Conservation (phyloP, 2,888 invertebrate species). For the Sipha maydis region DNA sequence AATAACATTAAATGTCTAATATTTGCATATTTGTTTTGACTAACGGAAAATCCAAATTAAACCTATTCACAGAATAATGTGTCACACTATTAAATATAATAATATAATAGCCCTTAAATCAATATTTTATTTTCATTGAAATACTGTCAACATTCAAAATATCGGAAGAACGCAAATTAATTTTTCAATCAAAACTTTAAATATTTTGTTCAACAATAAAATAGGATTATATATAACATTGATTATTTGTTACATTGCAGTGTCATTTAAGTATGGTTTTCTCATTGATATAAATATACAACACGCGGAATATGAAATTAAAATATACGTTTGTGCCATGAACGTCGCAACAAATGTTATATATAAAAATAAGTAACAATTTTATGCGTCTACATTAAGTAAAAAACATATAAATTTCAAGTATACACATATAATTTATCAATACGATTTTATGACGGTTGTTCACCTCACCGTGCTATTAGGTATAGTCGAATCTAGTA, state of each 20-base stretch:
- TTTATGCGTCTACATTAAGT: neutral
- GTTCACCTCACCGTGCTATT: too few species aligned
- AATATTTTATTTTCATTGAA: constrained; percentile 42
- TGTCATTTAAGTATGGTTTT: constrained; percentile 16
- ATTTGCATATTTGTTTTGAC: constrained; percentile 30
- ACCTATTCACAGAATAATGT: constrained; percentile 3
- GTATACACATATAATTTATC: too few species aligned
- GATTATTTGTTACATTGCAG: neutral
- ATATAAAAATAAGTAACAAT: constrained; percentile 1
- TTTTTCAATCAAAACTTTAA: constrained; percentile 24
- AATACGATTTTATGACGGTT: too few species aligned
- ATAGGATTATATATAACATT: constrained; percentile 1
- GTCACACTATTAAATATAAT: constrained; percentile 36
- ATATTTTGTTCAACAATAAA: constrained; percentile 14
- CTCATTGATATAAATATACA: constrained; percentile 13
- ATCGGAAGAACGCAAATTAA: constrained; percentile 27
- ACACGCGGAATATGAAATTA: neutral
- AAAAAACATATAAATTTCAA: too few species aligned
- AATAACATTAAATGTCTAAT: neutral
- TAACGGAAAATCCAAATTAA: constrained; percentile 14
- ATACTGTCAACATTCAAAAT: constrained; percentile 44
- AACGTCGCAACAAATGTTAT: neutral
- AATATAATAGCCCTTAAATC: constrained; percentile 38
- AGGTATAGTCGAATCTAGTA: too few species aligned
- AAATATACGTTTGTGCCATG: constrained; percentile 12